Conservation (phyloP, 2,888 invertebrate genomes). For the Mayetiola destructor region DNA sequence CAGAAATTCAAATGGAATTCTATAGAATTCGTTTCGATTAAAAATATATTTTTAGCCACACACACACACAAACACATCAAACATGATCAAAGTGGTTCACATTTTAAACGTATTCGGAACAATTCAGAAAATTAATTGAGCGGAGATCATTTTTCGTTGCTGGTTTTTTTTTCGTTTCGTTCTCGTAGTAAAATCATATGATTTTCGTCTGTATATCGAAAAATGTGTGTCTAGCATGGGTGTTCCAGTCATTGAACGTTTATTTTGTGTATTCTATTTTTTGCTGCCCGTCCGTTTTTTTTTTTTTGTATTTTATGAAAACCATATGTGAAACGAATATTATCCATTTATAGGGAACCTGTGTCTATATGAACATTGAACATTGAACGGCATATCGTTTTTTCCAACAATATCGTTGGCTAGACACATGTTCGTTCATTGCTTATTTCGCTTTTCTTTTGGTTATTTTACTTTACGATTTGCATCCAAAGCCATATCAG, state of each 20-base stretch:
- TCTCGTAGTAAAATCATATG: slow-evolving; percentile 5
- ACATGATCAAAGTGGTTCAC: neutral
- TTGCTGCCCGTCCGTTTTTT: neutral
- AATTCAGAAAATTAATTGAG: too few species aligned
- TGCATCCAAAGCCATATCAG: neutral
- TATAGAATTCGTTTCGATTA: too few species aligned
- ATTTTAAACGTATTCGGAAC: neutral
- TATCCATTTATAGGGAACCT: neutral
- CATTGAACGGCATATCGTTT: neutral
- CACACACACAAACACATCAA: too few species aligned
- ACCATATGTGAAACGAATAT: neutral
- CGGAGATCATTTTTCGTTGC: too few species aligned
- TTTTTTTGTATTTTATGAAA: neutral
- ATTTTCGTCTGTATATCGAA: neutral
- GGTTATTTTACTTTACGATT: too few species aligned
- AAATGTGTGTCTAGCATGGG: neutral
- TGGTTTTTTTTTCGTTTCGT: neutral
- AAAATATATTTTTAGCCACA: neutral
- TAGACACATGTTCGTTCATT: slow-evolving; percentile 7
- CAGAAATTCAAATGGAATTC: too few species aligned
- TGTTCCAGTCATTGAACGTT: neutral
- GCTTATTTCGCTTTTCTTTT: too few species aligned
- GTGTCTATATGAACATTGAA: neutral
- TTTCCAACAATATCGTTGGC: slow-evolving; percentile 7
- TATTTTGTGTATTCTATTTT: neutral